These are phyloP conservation scores for Adelosebastes latens DNA, from an alignment of 2,797 vertebrate genomes.

Conservation along the genomic window DNA sequence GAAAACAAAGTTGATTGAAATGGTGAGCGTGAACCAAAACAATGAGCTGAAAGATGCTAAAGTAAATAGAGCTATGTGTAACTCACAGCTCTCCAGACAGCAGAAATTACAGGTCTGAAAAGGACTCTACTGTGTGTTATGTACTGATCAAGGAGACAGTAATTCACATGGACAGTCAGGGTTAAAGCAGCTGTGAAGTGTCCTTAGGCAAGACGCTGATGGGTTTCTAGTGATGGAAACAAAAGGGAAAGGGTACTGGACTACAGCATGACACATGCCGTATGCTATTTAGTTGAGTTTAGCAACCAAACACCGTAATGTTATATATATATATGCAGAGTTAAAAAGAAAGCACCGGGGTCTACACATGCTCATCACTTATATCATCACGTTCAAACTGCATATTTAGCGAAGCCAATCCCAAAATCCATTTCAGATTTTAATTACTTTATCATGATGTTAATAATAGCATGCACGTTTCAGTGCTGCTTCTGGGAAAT, in stretches of 20 bases:
- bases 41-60: neutral
- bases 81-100: neutral
- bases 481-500: neutral
- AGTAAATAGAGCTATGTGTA: neutral
- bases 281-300: neutral
- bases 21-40: neutral
- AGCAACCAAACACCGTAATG: neutral
- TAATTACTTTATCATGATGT: slow-evolving; percentile 1
- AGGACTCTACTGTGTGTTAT: neutral
- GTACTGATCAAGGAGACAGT: neutral
- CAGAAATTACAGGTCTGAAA: neutral
- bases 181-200: neutral
- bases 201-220: neutral
- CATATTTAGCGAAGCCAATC: neutral
- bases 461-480: neutral
- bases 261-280: neutral
- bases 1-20: neutral
- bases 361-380: neutral
- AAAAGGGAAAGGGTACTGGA: neutral
- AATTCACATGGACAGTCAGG: neutral
- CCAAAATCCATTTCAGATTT: neutral
- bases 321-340: neutral
- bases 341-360: neutral
- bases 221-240: neutral
- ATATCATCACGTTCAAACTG: neutral